Evolutionary conservation across 2,113 vertebrate species (phyloP), one percentile per base, ranked within the genome.

Genomic region (Miniopterus natalensis): DNA sequence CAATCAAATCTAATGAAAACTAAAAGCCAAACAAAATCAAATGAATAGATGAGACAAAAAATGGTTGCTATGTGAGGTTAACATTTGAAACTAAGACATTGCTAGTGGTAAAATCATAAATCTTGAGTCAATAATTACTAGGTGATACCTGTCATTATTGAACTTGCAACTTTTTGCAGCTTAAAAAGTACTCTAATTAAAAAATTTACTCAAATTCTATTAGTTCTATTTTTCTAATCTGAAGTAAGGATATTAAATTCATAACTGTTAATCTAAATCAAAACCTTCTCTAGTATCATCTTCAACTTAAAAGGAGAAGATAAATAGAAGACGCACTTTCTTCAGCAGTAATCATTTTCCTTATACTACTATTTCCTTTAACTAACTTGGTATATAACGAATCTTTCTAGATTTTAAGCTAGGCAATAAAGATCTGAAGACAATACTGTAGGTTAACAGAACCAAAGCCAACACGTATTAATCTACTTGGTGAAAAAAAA

Each of bases 351-450:
- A 70, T 96, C 8, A 75, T 1, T 66, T 81, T 65, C 18, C 12
- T 49, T 92, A 36, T 71, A 85, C 11, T 68, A 45, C 40, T 86
- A 66, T 81, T 94, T 96, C 93, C 20, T 55, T 73, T 71, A 90
- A 88, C 95, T 90, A 95, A 80, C 14, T 17, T 77, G 6, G 4
- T 0, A 92, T 68, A 90, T 68, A 73, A 79, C 66, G 2, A 88
- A 63, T 83, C 40, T 15, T 49, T 90, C 25, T 85, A 95, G 51
- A 85, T 93, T 74, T 40, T 51, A 71, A 66, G 68, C 17, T 59
- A 94, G 42, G 66, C n/a, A 83, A 85, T 6, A 89, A 36, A 84
- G 96, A 96, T 94, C 85, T 23, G 88, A 95, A 91, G 84, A 14
- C 45, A 84, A 88, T 84, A n/a, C 79, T 84, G 61, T 36, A 89